A percentile compares a stretch with the other conserved stretches of the same genome.
Conservation (phyloP, 1,140 invertebrate species). For the Sycophaga agraensis region DNA sequence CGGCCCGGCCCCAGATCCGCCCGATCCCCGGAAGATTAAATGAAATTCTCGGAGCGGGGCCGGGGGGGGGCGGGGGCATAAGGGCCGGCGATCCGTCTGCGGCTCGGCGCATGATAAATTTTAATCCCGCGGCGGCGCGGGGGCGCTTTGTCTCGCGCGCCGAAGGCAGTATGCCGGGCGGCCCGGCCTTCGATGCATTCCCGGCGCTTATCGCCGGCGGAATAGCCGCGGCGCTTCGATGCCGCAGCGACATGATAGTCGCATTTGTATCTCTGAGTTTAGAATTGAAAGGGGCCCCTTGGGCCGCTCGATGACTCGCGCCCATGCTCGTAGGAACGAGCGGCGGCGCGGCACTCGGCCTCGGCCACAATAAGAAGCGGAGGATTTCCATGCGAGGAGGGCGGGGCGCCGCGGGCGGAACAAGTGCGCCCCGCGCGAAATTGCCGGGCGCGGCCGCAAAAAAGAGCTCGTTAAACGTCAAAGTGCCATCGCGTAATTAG, state of each 20-base stretch:
- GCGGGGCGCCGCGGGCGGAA: no score
- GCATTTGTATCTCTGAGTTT: slow-evolving; percentile 57
- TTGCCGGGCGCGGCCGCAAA: no score
- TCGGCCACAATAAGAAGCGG: no score
- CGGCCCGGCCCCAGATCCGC: no score
- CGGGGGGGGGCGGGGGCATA: no score
- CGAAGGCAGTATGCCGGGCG: slow-evolving; percentile 47
- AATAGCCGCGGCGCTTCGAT: slow-evolving; percentile 18
- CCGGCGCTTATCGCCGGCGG: slow-evolving; percentile 54
- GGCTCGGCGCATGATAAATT: slow-evolving; percentile 24
- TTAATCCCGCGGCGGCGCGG: not conserved
- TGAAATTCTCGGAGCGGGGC: no score
- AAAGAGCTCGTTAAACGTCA: slow-evolving; percentile 12
- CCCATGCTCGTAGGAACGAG: slow-evolving; percentile 37
- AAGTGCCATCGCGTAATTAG: slow-evolving; percentile 4
- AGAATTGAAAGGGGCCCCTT: no score
- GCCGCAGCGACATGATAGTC: slow-evolving; percentile 46
- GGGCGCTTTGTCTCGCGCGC: slow-evolving; percentile 25
- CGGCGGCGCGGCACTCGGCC: slow-evolving; percentile 33
- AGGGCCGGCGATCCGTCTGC: no score
- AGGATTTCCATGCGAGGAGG: no score
- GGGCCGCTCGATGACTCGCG: no score
- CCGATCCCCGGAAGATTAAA: no score
- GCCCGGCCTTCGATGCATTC: slow-evolving; percentile 58
- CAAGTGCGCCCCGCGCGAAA: no score